Conservation (phyloP, 30 jellyfish, hydroid and myxozoan genomes). For the Cassiopea andromeda region DNA sequence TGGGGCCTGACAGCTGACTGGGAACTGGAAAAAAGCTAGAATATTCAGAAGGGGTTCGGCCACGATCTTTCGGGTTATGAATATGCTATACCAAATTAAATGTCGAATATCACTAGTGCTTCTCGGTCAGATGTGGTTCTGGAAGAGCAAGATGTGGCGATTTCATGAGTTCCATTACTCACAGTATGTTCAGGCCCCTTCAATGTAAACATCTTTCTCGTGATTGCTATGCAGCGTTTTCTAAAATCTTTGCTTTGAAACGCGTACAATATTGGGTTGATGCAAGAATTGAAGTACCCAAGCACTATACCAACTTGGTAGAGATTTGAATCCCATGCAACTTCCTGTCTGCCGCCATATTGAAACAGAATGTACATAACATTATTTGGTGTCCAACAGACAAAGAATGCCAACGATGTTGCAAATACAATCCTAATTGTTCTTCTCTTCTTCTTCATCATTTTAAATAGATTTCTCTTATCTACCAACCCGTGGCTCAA, state of each 20-base stretch:
- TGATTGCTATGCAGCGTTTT: conserved; percentile 34
- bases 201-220: conserved; percentile 8
- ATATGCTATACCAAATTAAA: not conserved
- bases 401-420: conserved; percentile 69
- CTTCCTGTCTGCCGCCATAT: conserved; percentile 20
- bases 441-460: conserved; percentile 33
- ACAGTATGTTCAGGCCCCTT: too few relatives aligned
- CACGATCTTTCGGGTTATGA: not conserved
- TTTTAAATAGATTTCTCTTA: not conserved
- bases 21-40: too few relatives aligned
- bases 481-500: conserved; percentile 28
- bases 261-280: conserved; percentile 86
- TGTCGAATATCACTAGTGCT: not conserved
- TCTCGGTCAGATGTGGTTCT: conserved; percentile 12
- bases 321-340: conserved; percentile 78
- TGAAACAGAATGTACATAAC: conserved; percentile 68
- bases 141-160: too few relatives aligned
- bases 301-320: conserved; percentile 72
- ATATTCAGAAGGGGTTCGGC: too few relatives aligned
- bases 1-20: too few relatives aligned
- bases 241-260: conserved; percentile 80
- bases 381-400: conserved; percentile 83
- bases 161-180: too few relatives aligned
- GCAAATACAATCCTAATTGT: conserved; percentile 64
- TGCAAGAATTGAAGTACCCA: conserved; percentile 76